Evolutionary conservation across 2,797 vertebrate genomes (phyloP).

Genomic region (Zalophus californianus): DNA sequence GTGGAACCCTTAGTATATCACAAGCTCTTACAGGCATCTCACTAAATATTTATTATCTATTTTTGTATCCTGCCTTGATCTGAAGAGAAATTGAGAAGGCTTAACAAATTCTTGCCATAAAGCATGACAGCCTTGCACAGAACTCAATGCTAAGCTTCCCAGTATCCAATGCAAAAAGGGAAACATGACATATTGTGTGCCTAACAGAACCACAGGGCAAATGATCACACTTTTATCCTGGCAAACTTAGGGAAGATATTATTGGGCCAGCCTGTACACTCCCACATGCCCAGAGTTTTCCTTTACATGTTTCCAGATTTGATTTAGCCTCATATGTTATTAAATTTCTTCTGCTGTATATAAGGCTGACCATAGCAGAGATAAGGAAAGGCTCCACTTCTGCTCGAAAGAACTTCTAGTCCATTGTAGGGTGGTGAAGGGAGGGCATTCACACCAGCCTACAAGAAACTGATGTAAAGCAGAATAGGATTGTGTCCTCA

Average conservation of each 20-base stretch:
- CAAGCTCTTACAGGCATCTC: background rate
- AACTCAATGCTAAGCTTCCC: background rate
- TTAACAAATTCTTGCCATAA: background rate
- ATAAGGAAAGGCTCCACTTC: background rate
- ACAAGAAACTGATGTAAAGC: background rate
- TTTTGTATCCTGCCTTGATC: background rate
- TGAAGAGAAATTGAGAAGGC: background rate
- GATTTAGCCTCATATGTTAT: background rate
- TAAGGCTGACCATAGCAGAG: background rate
- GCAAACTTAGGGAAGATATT: background rate
- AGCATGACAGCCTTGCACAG: background rate
- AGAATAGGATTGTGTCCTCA: background rate
- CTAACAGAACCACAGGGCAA: background rate
- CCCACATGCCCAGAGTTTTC: background rate
- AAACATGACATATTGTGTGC: conserved; percentile 17
- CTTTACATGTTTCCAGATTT: background rate
- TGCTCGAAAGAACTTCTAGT: background rate
- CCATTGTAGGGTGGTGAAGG: background rate
- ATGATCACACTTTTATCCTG: background rate
- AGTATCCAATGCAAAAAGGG: background rate
- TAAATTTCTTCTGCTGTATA: background rate
- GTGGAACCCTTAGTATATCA: background rate
- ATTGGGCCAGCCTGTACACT: background rate
- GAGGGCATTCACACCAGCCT: background rate
- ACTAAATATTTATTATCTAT: background rate